Evolutionary conservation across 2,113 vertebrate genomes (phyloP).

Genomic region (Oncorhynchus nerka): DNA sequence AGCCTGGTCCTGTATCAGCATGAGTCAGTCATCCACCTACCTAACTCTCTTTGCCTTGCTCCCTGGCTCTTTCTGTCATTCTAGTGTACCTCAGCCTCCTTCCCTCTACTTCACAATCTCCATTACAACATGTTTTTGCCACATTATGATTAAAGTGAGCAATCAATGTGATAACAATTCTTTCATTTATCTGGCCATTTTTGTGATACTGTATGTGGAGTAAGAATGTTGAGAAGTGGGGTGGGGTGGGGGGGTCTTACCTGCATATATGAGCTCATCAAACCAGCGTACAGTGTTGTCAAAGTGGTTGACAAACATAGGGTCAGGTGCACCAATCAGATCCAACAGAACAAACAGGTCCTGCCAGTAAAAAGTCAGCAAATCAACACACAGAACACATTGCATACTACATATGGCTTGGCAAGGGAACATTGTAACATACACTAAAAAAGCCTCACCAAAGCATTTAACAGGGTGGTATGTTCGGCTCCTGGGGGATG

Average conservation of each 20-base stretch:
- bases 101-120: neutral
- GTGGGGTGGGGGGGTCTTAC: slow-evolving; percentile 35
- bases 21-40: neutral
- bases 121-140: neutral
- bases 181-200: neutral
- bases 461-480: slow-evolving; percentile 61
- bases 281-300: slow-evolving; percentile 69
- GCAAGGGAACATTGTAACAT: neutral
- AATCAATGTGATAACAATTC: neutral
- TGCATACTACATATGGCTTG: neutral
- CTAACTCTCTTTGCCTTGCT: neutral
- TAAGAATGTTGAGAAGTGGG: neutral
- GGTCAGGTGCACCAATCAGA: slow-evolving; percentile 67
- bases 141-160: neutral
- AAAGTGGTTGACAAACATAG: slow-evolving; percentile 73
- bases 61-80: neutral
- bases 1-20: neutral
- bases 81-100: no score
- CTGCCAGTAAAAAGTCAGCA: slow-evolving; percentile 39
- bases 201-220: neutral
- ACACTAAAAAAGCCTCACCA: slow-evolving; percentile 56
- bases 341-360: slow-evolving; percentile 76
- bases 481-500: slow-evolving; percentile 28
- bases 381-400: neutral
- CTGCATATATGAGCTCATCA: slow-evolving; percentile 61